Conservation (phyloP, 2,888 invertebrate genomes). For the Ferdinandea cuprea region DNA sequence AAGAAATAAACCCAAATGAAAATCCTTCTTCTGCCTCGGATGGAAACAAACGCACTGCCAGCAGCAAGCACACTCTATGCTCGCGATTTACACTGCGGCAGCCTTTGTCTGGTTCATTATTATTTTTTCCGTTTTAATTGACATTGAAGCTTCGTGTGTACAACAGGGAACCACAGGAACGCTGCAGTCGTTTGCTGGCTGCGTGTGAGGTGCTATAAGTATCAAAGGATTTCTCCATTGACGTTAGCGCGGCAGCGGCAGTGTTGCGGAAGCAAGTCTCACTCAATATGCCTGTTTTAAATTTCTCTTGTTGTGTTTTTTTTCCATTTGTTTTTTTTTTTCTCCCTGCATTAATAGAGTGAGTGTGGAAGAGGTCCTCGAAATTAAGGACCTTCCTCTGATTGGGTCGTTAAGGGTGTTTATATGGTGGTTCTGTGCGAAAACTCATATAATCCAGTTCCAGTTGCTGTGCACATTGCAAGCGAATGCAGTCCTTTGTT, state of each 20-base stretch:
- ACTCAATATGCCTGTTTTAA: constrained; percentile 67
- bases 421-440: constrained; percentile 33
- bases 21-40: background rate
- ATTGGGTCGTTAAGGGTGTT: constrained; percentile 61
- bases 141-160: constrained; percentile 69
- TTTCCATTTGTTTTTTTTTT: constrained; percentile 21
- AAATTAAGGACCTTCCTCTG: constrained; percentile 73
- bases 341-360: constrained; percentile 58
- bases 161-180: constrained; percentile 41
- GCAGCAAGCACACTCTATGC: background rate
- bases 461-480: constrained; percentile 19
- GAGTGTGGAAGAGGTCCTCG: constrained; percentile 71
- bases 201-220: constrained; percentile 69
- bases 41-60: constrained; percentile 48
- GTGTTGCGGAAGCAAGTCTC: constrained; percentile 73
- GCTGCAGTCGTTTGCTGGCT: constrained; percentile 36
- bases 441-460: constrained; percentile 62
- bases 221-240: constrained; percentile 71
- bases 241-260: constrained; percentile 60
- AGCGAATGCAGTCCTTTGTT: constrained; percentile 54
- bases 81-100: constrained; percentile 70
- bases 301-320: constrained; percentile 13
- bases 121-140: constrained; percentile 71
- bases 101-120: constrained; percentile 70
- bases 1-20: too few relatives aligned